Evolutionary conservation across 1,140 invertebrate genomes (phyloP), one percentile per base, ranked within the genome.

Genomic region (Lethrus apterus): DNA sequence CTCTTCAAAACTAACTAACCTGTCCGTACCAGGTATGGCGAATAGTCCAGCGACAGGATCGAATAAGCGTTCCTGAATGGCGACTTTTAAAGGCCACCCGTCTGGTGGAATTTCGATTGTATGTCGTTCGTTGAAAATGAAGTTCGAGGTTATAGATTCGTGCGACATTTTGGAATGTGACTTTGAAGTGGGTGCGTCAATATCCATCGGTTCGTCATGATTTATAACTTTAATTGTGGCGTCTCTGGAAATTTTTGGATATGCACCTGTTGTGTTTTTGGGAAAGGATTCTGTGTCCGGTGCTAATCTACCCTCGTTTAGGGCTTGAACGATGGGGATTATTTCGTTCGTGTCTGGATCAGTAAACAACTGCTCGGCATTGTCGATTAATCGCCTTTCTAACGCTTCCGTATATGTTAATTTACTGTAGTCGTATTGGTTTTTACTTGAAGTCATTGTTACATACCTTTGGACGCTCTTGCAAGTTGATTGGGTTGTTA

Each of bases 1-100:
- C 67, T 94, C 89, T 66, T 89, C 78, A 54, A 98, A 84, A 46
- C 87, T 85, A 3, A 93, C 78, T 19, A 88, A 68, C 57, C 86
- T 76, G 63, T 92, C 87, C 1, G 88, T 89, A 20, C 84, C 84
- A 24, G 90, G 89, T 56, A 96, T 87, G 38, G 83, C 82, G 60
- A 95, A 92, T 2, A 90, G 70, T 2, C 91, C 90, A 4, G 79
- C 83, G 1, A 78, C 71, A 1, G 87, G 78, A 69, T 95, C 84
- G 53, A 93, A 88, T 2, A 92, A 64, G 30, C 77, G 76, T 61
- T 81, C 75, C 20, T 82, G 70, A 38, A 92, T 89, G 7, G 85
- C 86, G 59, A 89, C 83, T 38, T 74, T 69, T 0, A 93, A 67
- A 35, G 73, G 72, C 89, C 89, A 91, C 5, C 88, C 88, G 50